These are phyloP conservation scores for Phataginus tetradactyla DNA, from an alignment of 2,797 vertebrate genomes.

Conservation along the genomic window DNA sequence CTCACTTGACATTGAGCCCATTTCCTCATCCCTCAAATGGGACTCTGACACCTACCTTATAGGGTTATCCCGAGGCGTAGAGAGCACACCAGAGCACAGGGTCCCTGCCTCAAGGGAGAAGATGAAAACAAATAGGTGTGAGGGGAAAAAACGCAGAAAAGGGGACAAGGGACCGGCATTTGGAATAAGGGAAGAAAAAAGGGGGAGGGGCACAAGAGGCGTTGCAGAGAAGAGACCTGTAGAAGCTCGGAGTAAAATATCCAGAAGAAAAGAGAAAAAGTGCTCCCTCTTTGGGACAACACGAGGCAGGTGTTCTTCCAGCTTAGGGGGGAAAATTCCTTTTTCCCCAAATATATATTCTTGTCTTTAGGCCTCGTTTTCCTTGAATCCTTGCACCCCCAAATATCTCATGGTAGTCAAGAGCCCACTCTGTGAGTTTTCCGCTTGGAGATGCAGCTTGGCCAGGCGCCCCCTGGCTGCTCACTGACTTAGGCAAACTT, in stretches of 20 bases:
- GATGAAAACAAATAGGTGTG: background rate
- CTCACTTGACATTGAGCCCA: background rate
- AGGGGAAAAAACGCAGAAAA: fast-evolving
- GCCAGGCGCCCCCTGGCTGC: background rate
- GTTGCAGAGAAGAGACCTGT: background rate
- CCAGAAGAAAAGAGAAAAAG: background rate
- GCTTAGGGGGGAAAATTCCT: background rate
- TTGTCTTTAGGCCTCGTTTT: background rate
- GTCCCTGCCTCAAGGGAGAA: background rate
- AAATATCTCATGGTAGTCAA: background rate
- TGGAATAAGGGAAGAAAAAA: background rate
- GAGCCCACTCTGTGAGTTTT: background rate
- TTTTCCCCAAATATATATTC: background rate
- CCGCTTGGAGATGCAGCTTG: fast-evolving
- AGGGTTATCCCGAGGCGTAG: background rate
- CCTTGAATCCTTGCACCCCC: background rate
- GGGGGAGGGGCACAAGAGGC: fast-evolving
- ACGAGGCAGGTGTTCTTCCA: background rate
- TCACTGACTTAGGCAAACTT: background rate
- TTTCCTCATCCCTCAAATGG: background rate
- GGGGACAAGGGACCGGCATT: background rate
- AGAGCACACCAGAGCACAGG: background rate
- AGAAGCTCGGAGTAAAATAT: background rate
- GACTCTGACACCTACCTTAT: background rate
- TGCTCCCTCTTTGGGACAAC: background rate